Evolutionary conservation across 64 coral and sea anemone genomes (phyloP), one percentile per base, ranked within the genome.

Genomic region (Exaiptasia diaphana): DNA sequence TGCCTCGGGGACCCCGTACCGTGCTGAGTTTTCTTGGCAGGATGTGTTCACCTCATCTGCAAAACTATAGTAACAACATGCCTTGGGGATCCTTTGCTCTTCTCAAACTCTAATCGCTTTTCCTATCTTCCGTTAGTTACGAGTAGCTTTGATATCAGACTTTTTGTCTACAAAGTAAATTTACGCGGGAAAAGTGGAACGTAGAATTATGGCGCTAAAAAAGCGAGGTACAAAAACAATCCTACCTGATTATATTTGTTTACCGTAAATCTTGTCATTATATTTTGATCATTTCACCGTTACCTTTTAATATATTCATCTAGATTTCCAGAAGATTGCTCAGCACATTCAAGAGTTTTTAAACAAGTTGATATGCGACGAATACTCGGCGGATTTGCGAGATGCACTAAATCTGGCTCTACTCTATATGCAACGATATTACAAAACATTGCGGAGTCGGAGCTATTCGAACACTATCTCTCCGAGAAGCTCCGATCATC

Each of bases 261-360:
- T 15, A 58, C 27, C 73, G 27, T 37, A 35, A 45, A 71, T 79
- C 53, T 52, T 42, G 25, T 49, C 45, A 78, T 68, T 77, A 67
- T 38, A 0, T 17, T 27, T 52, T 39, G 17, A 38, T 12, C 13
- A 67, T 64, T 75, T 56, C 12, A 44, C 44, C 63, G 25, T 29
- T 58, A 21, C 37, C 24, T 61, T 42, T 24, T 4, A 17, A 31
- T 24, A 34, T 49, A 13, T 3, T 62, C 45, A 73, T 63, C n/a
- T 57, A 97, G 93, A 97, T 80, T 97, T 97, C 39, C 89, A 88
- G 42, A 97, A 91, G 74, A 82, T 87, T 61, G 71, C 93, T 12
- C 55, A 65, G 26, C 77, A 57, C 38, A 73, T 97, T 24, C 88
- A 88, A 59, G 93, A 97, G 43, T 97, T 97, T 50, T 82, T 97